phyloP scores from a whole-genome alignment of 2,113 vertebrate genomes.

The Tragelaphus buxtoni region DNA sequence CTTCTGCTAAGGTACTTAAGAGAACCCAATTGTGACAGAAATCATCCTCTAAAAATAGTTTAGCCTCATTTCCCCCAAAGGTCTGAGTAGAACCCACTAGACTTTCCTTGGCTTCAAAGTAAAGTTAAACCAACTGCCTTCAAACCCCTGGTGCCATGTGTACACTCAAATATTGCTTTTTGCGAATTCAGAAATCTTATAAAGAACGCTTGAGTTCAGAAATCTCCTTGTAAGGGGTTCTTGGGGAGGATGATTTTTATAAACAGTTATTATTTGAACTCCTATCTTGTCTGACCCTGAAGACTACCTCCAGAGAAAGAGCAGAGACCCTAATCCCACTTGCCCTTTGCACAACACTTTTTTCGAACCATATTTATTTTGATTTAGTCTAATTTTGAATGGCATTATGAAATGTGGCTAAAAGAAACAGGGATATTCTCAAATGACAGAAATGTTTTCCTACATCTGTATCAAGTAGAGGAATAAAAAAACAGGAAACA shows the following conservation, averaged over 20 bases:
- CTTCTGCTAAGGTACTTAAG: not conserved
- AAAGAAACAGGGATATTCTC: not conserved
- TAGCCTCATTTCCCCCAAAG: not conserved
- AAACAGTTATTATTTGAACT: not conserved
- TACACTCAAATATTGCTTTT: not conserved
- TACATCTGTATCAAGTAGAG: not conserved
- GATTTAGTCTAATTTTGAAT: conserved; percentile 16
- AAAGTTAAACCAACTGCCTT: not conserved
- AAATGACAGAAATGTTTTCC: not conserved
- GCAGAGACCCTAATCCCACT: not conserved
- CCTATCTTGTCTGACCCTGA: not conserved
- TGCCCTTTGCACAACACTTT: not conserved
- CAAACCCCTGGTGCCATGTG: not conserved
- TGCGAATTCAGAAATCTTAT: not conserved
- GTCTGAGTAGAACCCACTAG: not conserved
- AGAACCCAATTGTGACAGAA: not conserved
- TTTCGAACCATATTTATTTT: not conserved
- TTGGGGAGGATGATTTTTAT: not conserved
- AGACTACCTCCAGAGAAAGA: not conserved
- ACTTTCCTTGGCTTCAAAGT: not conserved
- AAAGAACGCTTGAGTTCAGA: not conserved
- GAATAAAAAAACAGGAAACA: not conserved
- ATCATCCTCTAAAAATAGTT: not conserved
- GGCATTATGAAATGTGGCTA: not conserved
- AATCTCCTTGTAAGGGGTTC: not conserved